A percentile compares a stretch with the other conserved stretches of the same genome.
Evolutionary conservation across 2,888 invertebrate species (phyloP).

Genomic region (Liopterus haemorrhoidalis): DNA sequence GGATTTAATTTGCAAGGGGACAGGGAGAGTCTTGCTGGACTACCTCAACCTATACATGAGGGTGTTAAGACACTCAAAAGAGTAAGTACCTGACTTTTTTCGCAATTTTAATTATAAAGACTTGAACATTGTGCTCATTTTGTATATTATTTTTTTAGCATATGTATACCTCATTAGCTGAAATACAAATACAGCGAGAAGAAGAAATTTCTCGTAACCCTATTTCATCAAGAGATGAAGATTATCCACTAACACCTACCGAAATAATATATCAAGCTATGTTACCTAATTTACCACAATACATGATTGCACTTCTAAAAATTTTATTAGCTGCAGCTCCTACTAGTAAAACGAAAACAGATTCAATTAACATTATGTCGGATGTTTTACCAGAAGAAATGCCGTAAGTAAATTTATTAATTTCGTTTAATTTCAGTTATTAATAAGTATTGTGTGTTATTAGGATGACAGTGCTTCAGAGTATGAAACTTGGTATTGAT

Average conservation of each 20-base stretch:
- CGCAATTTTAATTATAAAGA: slow-evolving; percentile 4
- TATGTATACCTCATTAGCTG: slow-evolving; percentile 88
- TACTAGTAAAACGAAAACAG: slow-evolving; percentile 96
- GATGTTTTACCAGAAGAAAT: slow-evolving; percentile 96
- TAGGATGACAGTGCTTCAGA: slow-evolving; percentile 85
- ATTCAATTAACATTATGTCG: slow-evolving; percentile 96
- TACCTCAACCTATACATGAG: slow-evolving; percentile 96
- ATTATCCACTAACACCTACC: slow-evolving; percentile 72
- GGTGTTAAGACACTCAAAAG: slow-evolving; percentile 83
- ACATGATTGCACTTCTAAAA: slow-evolving; percentile 95
- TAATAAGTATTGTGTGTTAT: slow-evolving; percentile 27
- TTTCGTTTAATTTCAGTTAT: slow-evolving; percentile 9
- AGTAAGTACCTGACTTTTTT: slow-evolving; percentile 42
- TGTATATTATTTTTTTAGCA: slow-evolving; percentile 55
- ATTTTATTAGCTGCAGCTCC: slow-evolving; percentile 96
- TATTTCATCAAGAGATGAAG: slow-evolving; percentile 74
- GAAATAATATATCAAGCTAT: slow-evolving; percentile 92
- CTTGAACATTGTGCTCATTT: no score
- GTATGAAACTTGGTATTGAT: slow-evolving; percentile 93
- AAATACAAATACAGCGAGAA: slow-evolving; percentile 86
- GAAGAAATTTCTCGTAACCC: slow-evolving; percentile 89
- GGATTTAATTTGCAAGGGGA: slow-evolving; percentile 88
- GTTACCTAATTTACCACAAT: slow-evolving; percentile 92
- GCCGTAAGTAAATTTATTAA: slow-evolving; percentile 57
- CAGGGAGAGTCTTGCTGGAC: slow-evolving; percentile 81